These are phyloP conservation scores for Sciurus carolinensis DNA, from an alignment of 2,797 vertebrate genomes.

Conservation along the genomic window DNA sequence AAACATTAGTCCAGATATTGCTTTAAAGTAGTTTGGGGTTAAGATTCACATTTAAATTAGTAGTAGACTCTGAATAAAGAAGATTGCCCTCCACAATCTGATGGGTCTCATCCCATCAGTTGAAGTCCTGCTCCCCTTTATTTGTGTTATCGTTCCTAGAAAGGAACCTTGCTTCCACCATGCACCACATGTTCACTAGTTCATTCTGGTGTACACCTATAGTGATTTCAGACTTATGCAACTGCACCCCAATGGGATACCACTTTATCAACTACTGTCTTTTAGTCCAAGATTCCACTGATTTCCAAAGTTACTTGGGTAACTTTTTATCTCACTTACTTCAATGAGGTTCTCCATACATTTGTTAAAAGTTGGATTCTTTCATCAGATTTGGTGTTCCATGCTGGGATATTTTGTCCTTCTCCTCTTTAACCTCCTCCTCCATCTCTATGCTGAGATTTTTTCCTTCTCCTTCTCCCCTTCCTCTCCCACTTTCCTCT, in stretches of 20 bases:
- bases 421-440: too few species aligned
- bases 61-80: background rate
- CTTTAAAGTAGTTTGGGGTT: background rate
- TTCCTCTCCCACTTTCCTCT: too few species aligned
- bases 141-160: background rate
- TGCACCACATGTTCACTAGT: background rate
- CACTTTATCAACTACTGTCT: too few species aligned
- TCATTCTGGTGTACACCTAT: accelerated
- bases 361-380: background rate
- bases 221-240: background rate
- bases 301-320: background rate
- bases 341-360: background rate
- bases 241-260: background rate
- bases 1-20: background rate
- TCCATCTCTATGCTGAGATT: too few species aligned
- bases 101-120: background rate
- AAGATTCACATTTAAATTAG: background rate
- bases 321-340: background rate
- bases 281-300: background rate
- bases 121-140: background rate
- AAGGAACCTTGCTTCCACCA: background rate
- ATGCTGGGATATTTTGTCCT: background rate
- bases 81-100: background rate
- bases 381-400: background rate
- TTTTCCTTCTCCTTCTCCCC: too few species aligned